phyloP scores from a whole-genome alignment of 2,797 vertebrate genomes.

The Pelodytes ibericus region DNA sequence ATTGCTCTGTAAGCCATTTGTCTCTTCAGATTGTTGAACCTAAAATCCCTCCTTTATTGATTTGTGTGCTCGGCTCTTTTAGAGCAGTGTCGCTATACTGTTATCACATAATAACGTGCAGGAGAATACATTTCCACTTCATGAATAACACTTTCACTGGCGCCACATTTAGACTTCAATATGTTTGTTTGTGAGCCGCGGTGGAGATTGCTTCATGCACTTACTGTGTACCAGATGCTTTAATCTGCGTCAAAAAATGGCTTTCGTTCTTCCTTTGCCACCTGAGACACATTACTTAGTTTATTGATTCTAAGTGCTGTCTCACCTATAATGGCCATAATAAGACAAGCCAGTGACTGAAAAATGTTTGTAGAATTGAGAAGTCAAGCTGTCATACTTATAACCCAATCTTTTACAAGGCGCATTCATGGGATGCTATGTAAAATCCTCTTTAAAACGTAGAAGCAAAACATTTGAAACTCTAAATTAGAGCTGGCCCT shows the following conservation, averaged over 20 bases:
- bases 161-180: background rate
- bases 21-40: background rate
- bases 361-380: background rate
- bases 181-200: background rate
- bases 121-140: background rate
- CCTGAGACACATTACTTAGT: background rate
- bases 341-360: background rate
- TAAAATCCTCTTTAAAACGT: too few species aligned
- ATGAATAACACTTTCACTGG: background rate
- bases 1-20: constrained; percentile 6
- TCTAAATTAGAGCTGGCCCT: too few species aligned
- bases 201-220: background rate
- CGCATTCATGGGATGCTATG: too few species aligned
- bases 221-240: background rate
- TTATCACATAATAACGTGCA: background rate
- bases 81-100: background rate
- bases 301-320: background rate
- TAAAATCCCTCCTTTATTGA: constrained; percentile 7
- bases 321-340: background rate
- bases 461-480: too few species aligned
- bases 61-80: background rate
- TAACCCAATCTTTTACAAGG: background rate
- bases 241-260: background rate
- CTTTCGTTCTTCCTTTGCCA: background rate
- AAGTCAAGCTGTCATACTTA: too few species aligned